phyloP scores from a whole-genome alignment of 2,797 vertebrate species.

The Brotula barbata region DNA sequence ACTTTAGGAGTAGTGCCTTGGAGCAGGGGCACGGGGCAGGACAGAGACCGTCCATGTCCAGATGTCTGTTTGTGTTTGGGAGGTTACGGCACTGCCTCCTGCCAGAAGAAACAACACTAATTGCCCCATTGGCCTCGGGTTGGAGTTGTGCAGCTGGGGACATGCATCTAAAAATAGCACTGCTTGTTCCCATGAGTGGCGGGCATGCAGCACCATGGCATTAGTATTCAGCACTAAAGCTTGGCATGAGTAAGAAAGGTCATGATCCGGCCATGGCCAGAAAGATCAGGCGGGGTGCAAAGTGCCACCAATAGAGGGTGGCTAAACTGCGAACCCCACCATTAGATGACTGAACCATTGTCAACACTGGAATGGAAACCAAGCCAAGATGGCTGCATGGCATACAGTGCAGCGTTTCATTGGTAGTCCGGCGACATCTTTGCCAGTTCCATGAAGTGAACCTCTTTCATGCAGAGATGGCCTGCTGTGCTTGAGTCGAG shows the following conservation, averaged over 20 bases:
- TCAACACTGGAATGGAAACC: conserved; percentile 49
- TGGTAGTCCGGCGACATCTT: conserved; percentile 37
- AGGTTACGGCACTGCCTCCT: conserved; percentile 69
- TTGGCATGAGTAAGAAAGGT: conserved; percentile 66
- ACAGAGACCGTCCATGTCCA: conserved; percentile 62
- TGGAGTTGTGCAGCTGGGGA: conserved; percentile 81
- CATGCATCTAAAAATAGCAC: conserved; percentile 78
- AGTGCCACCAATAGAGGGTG: conserved; percentile 36
- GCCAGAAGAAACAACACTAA: conserved; percentile 76
- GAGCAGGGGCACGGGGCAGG: conserved; percentile 40
- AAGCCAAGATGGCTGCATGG: conserved; percentile 44
- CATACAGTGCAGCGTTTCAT: conserved; percentile 42
- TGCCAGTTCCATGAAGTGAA: conserved; percentile 39
- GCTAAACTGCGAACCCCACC: conserved; percentile 49
- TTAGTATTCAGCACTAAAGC: conserved; percentile 71
- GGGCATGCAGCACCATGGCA: conserved; percentile 62
- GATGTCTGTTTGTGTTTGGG: conserved; percentile 74
- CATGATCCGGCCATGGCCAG: conserved; percentile 57
- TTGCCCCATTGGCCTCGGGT: conserved; percentile 77
- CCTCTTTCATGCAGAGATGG: conserved; percentile 37
- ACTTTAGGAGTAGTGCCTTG: conserved; percentile 24
- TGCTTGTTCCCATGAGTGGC: conserved; percentile 72
- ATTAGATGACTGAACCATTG: conserved; percentile 44
- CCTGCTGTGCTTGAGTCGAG: conserved; percentile 72
- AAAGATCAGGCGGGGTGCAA: conserved; percentile 65